Conservation (phyloP, 2,113 vertebrate species). For the Elgaria multicarinata region DNA sequence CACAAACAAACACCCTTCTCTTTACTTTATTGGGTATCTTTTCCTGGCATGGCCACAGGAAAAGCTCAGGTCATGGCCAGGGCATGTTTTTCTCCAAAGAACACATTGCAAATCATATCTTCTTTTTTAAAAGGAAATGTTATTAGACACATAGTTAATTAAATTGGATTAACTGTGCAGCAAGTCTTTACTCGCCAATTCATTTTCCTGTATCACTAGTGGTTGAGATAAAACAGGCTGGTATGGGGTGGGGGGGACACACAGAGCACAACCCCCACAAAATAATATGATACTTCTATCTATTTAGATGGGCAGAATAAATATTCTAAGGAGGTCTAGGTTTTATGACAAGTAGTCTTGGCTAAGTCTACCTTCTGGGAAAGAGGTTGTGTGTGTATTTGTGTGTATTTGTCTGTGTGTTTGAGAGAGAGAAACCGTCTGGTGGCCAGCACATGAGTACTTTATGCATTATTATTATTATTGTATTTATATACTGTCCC, state of each 20-base stretch:
- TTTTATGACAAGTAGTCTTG: neutral
- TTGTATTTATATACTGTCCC: too few relatives aligned
- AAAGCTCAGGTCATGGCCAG: constrained; percentile 30
- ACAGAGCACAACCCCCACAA: neutral
- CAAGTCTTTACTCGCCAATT: constrained; percentile 30
- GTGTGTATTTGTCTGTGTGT: neutral
- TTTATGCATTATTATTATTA: neutral
- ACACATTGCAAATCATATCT: constrained; percentile 35
- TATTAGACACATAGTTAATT: constrained; percentile 47
- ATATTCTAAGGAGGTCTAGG: neutral
- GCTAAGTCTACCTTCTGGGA: neutral
- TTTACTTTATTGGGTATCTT: constrained; percentile 29
- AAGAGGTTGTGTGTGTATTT: neutral
- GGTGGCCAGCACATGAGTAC: neutral
- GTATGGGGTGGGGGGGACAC: neutral
- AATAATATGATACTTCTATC: neutral
- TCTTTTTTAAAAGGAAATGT: constrained; percentile 28
- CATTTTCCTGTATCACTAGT: neutral
- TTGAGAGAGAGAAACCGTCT: neutral
- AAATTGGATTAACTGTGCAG: constrained; percentile 40
- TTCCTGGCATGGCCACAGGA: constrained; percentile 41
- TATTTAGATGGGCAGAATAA: neutral
- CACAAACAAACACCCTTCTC: neutral
- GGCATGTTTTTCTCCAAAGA: constrained; percentile 47
- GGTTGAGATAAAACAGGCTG: constrained; percentile 7